A percentile compares a stretch with the other conserved stretches of the same genome.
Evolutionary conservation across 2,113 vertebrate species (phyloP).

Genomic region (Chloropsis cyanopogon): DNA sequence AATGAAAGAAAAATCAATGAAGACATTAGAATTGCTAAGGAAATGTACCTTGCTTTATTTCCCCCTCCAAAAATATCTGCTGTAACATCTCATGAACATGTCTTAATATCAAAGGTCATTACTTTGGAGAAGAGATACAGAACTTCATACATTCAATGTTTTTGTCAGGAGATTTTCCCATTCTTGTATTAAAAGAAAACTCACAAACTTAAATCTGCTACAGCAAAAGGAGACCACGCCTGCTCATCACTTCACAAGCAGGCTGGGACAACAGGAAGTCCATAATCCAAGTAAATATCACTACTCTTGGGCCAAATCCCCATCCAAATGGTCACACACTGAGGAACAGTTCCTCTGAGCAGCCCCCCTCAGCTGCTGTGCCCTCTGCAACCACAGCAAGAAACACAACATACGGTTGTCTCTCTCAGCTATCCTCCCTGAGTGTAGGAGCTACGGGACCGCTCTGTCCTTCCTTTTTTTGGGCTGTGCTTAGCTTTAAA

Average conservation of each 20-base stretch:
- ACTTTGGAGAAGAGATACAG: not conserved
- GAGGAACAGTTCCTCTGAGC: not conserved
- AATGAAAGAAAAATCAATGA: not conserved
- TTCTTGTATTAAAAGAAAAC: not conserved
- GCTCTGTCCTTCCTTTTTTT: not conserved
- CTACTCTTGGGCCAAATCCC: not conserved
- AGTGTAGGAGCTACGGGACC: fast-evolving
- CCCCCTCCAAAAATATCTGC: not conserved
- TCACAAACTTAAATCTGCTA: not conserved
- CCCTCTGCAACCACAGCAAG: not conserved
- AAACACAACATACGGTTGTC: not conserved
- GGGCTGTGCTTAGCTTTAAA: not conserved
- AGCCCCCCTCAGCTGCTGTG: not conserved
- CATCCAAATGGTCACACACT: not conserved
- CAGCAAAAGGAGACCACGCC: not conserved
- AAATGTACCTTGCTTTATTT: not conserved
- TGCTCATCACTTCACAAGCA: not conserved
- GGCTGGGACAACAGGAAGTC: not conserved
- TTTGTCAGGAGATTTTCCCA: not conserved
- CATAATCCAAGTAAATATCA: not conserved
- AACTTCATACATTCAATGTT: not conserved
- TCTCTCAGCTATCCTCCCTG: not conserved
- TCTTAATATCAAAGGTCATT: not conserved
- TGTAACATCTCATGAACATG: not conserved
- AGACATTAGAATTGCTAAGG: not conserved